phyloP scores from a whole-genome alignment of 2,888 invertebrate genomes.

The Chaitophorus viminalis region DNA sequence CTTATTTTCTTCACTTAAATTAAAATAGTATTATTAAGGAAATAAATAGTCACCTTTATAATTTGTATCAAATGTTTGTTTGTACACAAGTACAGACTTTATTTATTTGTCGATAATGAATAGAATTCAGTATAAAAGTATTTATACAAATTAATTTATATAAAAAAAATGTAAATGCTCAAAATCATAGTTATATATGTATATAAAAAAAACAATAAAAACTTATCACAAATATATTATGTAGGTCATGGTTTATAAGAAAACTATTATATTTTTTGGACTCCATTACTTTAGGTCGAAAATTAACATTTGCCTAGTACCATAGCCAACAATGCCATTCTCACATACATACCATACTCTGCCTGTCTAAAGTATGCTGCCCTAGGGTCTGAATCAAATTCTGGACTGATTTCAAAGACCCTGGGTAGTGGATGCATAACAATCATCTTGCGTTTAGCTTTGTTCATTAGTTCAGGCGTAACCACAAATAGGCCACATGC shows the following conservation, averaged over 20 bases:
- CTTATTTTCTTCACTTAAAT: no score
- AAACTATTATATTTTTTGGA: neutral
- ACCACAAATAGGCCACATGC: slow-evolving; percentile 88
- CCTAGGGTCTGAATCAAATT: slow-evolving; percentile 94
- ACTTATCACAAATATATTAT: slow-evolving; percentile 10
- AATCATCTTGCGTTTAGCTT: slow-evolving; percentile 91
- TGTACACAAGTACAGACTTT: neutral
- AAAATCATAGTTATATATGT: neutral
- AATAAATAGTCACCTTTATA: no score
- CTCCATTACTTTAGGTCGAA: neutral
- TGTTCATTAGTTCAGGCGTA: slow-evolving; percentile 95
- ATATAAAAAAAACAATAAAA: slow-evolving; percentile 4
- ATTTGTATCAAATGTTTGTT: no score
- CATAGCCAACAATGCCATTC: slow-evolving; percentile 96
- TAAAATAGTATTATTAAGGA: no score
- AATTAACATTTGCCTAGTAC: slow-evolving; percentile 74
- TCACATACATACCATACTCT: slow-evolving; percentile 96
- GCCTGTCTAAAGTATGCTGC: slow-evolving; percentile 99
- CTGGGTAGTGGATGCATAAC: slow-evolving; percentile 98
- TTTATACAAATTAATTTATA: neutral
- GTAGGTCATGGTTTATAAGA: neutral
- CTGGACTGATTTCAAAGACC: slow-evolving; percentile 91
- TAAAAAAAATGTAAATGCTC: neutral
- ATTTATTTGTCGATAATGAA: slow-evolving; percentile 36
- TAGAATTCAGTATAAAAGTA: neutral